phyloP scores from a whole-genome alignment of 2,888 invertebrate species.

The Argyra leucocephala region DNA sequence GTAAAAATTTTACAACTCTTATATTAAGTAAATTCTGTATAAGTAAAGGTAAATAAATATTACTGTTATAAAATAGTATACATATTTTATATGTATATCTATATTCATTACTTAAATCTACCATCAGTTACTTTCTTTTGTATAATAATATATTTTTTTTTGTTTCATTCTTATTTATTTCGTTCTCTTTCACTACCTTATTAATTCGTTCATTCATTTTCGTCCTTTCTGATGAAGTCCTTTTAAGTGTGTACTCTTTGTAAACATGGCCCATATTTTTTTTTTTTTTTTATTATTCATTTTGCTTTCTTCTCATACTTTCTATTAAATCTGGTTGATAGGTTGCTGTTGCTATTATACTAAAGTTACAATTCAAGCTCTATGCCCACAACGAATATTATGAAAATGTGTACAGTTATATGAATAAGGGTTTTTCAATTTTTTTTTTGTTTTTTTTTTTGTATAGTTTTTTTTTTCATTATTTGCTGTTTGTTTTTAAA shows the following conservation, averaged over 20 bases:
- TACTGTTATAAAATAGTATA: too few relatives aligned
- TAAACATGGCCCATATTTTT: constrained; percentile 4
- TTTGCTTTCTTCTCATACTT: background rate
- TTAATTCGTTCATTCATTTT: too few relatives aligned
- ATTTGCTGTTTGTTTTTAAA: background rate
- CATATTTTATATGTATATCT: too few relatives aligned
- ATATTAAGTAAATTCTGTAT: too few relatives aligned
- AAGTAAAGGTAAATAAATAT: too few relatives aligned
- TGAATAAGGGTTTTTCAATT: background rate
- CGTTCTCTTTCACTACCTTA: too few relatives aligned
- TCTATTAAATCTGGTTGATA: background rate
- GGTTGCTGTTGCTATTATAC: background rate
- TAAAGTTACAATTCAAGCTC: too few relatives aligned
- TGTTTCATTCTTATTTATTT: too few relatives aligned
- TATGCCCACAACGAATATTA: background rate
- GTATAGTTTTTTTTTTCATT: background rate
- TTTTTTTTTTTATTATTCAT: background rate
- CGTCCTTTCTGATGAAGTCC: background rate
- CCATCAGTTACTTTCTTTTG: too few relatives aligned
- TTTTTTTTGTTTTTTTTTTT: background rate
- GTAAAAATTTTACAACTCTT: too few relatives aligned
- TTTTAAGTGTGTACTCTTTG: background rate
- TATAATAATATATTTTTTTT: too few relatives aligned
- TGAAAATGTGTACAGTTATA: background rate
- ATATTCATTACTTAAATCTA: too few relatives aligned